These are phyloP conservation scores for Gallinago paraguaiae DNA, from an alignment of 2,113 vertebrate species.

Conservation along the genomic window DNA sequence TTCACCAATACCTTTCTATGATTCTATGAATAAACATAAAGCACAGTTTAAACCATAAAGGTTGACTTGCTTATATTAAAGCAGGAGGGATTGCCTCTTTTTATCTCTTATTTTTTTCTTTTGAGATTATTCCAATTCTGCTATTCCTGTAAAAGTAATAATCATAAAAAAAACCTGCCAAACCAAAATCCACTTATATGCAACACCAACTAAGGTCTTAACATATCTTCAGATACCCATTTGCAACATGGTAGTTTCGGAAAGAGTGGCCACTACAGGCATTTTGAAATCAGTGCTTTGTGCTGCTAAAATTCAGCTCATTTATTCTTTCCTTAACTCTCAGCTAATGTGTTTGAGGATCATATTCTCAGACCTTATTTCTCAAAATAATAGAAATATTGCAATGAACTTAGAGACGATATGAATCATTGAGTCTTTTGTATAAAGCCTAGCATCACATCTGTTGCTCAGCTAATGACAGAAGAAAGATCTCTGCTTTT, in stretches of 20 bases:
- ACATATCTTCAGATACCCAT: not conserved
- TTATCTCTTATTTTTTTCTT: not conserved
- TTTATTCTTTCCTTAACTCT: not conserved
- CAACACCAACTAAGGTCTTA: not conserved
- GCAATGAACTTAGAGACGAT: not conserved
- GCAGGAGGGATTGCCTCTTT: not conserved
- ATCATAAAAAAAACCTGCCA: not conserved
- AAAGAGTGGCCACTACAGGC: not conserved
- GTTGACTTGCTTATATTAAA: not conserved
- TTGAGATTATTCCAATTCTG: not conserved
- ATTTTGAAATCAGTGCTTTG: not conserved
- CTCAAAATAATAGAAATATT: not conserved
- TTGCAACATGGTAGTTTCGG: not conserved
- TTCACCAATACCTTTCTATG: not conserved
- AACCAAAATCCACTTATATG: not conserved
- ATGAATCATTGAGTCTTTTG: not conserved
- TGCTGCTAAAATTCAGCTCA: not conserved
- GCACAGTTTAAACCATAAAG: not conserved
- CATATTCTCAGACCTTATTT: not conserved
- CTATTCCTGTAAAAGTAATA: not conserved
- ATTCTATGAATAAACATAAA: not conserved
- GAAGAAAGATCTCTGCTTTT: not conserved
- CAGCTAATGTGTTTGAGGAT: not conserved
- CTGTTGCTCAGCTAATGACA: conserved; percentile 24
- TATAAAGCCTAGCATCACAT: not conserved